Base-by-base conservation (phyloP, 2,888 invertebrate genomes). In the Lochmaea capreae region DNA sequence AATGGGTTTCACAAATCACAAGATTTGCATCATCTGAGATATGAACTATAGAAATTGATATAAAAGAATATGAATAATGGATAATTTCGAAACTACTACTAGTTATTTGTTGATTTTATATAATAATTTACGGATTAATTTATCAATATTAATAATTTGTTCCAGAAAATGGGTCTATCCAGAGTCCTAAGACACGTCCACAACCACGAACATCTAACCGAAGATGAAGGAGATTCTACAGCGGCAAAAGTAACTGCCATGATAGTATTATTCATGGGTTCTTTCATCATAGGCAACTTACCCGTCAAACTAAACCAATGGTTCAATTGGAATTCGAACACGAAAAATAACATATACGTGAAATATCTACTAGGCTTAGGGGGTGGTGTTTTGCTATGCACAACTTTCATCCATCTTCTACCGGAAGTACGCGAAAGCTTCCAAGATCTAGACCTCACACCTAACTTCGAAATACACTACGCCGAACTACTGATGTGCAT, bases 401-500 rank as follows among this genome's bases (percentile, higher is more conserved):
- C 92, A 18, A 90, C 91, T 11, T 91, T 92, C 82, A 84, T 92
- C 5, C 92, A 92, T 80, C 86, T 92, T 52, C 90, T 92, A 65
- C 92, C 92, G 18, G 92, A 92, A 86, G 91, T 92, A 16, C 86
- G 91, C n/a, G 89, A 89, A 77, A 88, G 89, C 76, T 90, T 91
- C 76, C 87, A 88, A 46, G 79, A 82, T 9, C 86, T 91, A 61
- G 87, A 89, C 75, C 88, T 89, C 1, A 83, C 84, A 3, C 87
- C 89, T 2, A 88, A 88, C 1, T 85, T 87, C 22, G 86, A 88
- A 18, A 86, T 91, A 12, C 88, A 90, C 9, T 84, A 89, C 5
- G 90, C 89, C 14, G 90, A 92, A 78, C 83, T 92, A 18, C 88
- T 91, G 16, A 90, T 92, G 82, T 91, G 92, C 83, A 82, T 87